Percentiles rank a stretch among this genome's conserved stretches.
phyloP scores from a whole-genome alignment of 2,888 invertebrate genomes.

The Tupiocoris notatus region DNA sequence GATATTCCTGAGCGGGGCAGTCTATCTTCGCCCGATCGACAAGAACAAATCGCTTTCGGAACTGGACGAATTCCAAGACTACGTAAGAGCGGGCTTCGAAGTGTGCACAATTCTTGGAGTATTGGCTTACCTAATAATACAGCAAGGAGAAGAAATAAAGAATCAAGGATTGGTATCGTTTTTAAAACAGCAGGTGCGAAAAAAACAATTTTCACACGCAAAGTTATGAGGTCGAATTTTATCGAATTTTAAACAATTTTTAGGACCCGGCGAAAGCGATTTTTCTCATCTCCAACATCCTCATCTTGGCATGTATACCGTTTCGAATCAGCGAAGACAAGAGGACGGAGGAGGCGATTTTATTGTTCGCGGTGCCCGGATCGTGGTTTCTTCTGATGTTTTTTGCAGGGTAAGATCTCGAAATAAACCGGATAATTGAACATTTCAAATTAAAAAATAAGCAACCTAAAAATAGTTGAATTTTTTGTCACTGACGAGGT shows the following conservation, averaged over 20 bases:
- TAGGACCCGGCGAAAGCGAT: slow-evolving; percentile 95
- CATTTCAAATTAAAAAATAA: no score
- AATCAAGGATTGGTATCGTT: slow-evolving; percentile 90
- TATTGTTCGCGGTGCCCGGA: slow-evolving; percentile 90
- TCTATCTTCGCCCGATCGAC: slow-evolving; percentile 82
- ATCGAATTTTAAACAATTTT: slow-evolving; percentile 44
- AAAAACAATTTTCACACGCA: neutral
- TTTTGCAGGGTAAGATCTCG: slow-evolving; percentile 95
- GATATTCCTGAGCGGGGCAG: slow-evolving; percentile 80
- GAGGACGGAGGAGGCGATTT: slow-evolving; percentile 83
- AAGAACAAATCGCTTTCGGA: slow-evolving; percentile 59
- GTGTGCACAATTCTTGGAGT: slow-evolving; percentile 82
- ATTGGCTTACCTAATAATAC: slow-evolving; percentile 81
- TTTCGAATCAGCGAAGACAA: slow-evolving; percentile 72
- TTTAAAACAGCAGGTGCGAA: slow-evolving; percentile 80
- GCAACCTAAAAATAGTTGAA: no score
- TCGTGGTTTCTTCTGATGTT: slow-evolving; percentile 98
- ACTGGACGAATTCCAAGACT: slow-evolving; percentile 57
- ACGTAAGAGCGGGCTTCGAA: slow-evolving; percentile 73
- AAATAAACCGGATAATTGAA: no score
- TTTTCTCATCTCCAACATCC: slow-evolving; percentile 85
- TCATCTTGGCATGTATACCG: slow-evolving; percentile 86
- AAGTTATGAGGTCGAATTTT: no score
- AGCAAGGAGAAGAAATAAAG: slow-evolving; percentile 91
- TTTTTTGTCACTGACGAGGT: no score